phyloP scores from a whole-genome alignment of 37 sponge, comb jelly and placozoan species.

The Chondrilla cf. caribensis region DNA sequence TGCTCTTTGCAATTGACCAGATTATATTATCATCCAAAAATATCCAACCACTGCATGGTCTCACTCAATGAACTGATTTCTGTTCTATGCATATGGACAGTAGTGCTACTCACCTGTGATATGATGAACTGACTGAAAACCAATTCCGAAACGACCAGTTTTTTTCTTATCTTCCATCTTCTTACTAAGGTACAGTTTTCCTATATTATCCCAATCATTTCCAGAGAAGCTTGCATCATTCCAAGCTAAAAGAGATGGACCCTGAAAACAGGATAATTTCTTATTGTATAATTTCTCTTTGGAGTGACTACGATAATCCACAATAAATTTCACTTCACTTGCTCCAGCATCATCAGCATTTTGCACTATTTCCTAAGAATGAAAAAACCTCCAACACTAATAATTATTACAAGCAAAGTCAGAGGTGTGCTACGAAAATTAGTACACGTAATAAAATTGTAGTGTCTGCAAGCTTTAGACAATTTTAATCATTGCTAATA shows the following conservation, averaged over 20 bases:
- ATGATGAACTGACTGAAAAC: constrained; percentile 82
- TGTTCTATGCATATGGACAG: too few species aligned
- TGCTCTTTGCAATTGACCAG: too few species aligned
- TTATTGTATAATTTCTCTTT: not conserved
- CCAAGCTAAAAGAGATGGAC: constrained; percentile 70
- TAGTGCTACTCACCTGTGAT: constrained; percentile 66
- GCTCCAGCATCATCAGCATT: constrained; percentile 32
- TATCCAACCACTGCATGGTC: too few species aligned
- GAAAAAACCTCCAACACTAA: not conserved
- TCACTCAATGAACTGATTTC: too few species aligned
- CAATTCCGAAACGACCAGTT: constrained; percentile 82
- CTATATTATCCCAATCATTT: constrained; percentile 74
- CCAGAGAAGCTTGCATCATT: constrained; percentile 69
- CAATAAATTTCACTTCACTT: not conserved
- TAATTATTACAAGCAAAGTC: too few species aligned
- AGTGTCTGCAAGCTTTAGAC: too few species aligned
- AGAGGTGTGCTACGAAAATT: too few species aligned
- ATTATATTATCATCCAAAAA: too few species aligned
- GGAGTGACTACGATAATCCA: constrained; percentile 2
- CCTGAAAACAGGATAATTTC: constrained; percentile 35
- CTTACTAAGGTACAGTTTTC: constrained; percentile 53
- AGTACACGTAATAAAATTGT: too few species aligned
- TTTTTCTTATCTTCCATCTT: constrained; percentile 68
- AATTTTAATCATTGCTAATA: too few species aligned
- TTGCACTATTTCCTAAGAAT: constrained; percentile 14